These are phyloP conservation scores for Henricia sp. DNA, from an alignment of 53 echinoderm and acorn worm species.

Conservation along the genomic window DNA sequence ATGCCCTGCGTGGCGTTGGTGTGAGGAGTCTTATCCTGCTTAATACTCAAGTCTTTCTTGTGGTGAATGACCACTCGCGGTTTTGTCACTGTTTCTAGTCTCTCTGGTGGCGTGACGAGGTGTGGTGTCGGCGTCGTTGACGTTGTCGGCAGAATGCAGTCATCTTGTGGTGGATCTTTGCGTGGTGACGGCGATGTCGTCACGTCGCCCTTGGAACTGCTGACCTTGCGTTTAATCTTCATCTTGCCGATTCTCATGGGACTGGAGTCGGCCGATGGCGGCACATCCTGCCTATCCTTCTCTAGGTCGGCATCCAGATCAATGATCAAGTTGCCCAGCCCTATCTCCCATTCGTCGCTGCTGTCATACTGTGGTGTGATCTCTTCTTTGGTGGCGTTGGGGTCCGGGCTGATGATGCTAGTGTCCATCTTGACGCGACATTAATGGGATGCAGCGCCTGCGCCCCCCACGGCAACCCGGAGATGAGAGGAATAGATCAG, in stretches of 20 bases:
- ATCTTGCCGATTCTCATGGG: slow-evolving; percentile 98
- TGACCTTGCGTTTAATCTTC: slow-evolving; percentile 98
- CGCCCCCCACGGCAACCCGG: slow-evolving; percentile 9
- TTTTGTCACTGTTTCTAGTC: slow-evolving; percentile 44
- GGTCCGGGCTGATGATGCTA: slow-evolving; percentile 60
- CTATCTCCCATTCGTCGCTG: slow-evolving; percentile 99
- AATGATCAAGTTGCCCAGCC: slow-evolving; percentile 96
- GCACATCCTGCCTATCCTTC: slow-evolving; percentile 93
- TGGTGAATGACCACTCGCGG: slow-evolving; percentile 50
- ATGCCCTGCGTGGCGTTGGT: slow-evolving; percentile 9
- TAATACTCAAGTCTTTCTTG: slow-evolving; percentile 41
- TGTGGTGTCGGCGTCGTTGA: slow-evolving; percentile 22
- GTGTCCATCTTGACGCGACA: slow-evolving; percentile 66
- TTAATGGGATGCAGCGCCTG: slow-evolving; percentile 15
- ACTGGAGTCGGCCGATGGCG: slow-evolving; percentile 74
- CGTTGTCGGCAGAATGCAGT: background rate
- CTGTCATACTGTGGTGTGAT: slow-evolving; percentile 87
- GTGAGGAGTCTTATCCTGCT: slow-evolving; percentile 28
- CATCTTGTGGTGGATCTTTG: slow-evolving; percentile 58
- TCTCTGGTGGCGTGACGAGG: slow-evolving; percentile 24
- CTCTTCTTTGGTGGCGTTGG: slow-evolving; percentile 51
- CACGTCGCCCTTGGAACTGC: slow-evolving; percentile 79
- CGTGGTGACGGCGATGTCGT: slow-evolving; percentile 58
- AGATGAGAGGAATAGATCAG: slow-evolving; percentile 20
- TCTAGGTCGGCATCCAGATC: slow-evolving; percentile 98